Evolutionary conservation across 2,888 invertebrate species (phyloP).

Genomic region (Eurytoma californica): DNA sequence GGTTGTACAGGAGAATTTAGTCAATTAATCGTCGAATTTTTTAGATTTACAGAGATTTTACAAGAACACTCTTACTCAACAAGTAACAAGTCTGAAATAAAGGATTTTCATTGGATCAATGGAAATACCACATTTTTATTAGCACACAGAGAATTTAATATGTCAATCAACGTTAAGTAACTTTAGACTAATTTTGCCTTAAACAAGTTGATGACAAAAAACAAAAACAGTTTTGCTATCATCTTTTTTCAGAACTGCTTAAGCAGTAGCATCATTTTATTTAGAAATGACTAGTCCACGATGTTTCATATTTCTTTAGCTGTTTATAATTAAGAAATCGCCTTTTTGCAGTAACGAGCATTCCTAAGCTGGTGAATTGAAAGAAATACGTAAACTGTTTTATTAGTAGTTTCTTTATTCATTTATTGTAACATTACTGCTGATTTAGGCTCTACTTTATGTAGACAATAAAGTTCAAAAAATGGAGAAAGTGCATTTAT

Average conservation of each 20-base stretch:
- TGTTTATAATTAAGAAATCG: no score
- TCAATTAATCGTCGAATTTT: neutral
- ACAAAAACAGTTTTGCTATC: no score
- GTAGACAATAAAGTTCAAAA: constrained; percentile 29
- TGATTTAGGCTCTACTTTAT: constrained; percentile 25
- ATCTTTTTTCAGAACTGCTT: no score
- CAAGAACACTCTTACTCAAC: no score
- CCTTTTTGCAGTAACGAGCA: no score
- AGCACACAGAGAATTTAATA: neutral
- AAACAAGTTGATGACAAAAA: no score
- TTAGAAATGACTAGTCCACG: no score
- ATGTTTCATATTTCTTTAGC: no score
- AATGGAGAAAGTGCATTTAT: constrained; percentile 38
- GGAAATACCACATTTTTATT: neutral
- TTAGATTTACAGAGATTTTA: neutral
- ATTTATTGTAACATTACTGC: neutral
- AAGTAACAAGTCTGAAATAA: neutral
- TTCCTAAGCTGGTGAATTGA: no score
- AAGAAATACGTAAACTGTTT: neutral
- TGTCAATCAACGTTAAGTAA: no score
- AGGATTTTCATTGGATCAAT: neutral
- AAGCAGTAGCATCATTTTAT: no score
- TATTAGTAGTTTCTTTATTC: neutral
- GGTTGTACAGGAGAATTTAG: neutral
- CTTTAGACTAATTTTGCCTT: no score